Percentiles rank a stretch among this genome's conserved stretches.
phyloP scores from a whole-genome alignment of 2,888 invertebrate genomes.

The Alloscopus bannaensis region DNA sequence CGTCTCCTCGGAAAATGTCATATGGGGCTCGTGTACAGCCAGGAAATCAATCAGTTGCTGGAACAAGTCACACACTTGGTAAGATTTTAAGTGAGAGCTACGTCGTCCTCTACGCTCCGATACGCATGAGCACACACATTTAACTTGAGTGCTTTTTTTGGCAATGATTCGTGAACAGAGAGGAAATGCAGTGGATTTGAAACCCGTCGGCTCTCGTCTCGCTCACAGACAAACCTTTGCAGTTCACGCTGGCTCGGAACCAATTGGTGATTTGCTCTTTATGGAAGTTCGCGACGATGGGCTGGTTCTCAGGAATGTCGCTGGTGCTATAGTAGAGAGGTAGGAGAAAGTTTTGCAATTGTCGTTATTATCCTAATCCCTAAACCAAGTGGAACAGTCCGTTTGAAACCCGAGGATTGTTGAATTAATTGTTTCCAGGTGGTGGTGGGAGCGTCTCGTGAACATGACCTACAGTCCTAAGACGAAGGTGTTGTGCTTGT shows the following conservation, averaged over 20 bases:
- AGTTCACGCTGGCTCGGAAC: constrained; percentile 96
- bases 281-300: constrained; percentile 98
- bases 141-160: not conserved
- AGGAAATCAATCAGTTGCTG: constrained; percentile 96
- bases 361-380: not conserved
- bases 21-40: constrained; percentile 97
- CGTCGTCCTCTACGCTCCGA: not conserved
- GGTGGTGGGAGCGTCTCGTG: constrained; percentile 99
- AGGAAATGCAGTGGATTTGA: constrained; percentile 98
- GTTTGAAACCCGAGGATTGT: not conserved
- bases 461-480: constrained; percentile 99
- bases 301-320: constrained; percentile 86
- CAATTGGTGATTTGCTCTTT: constrained; percentile 90
- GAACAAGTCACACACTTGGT: constrained; percentile 97
- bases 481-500: constrained; percentile 96
- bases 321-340: constrained; percentile 88
- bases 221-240: constrained; percentile 98
- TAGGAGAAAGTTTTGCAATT: constrained; percentile 24
- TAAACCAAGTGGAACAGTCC: not conserved
- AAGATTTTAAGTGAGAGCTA: constrained; percentile 74
- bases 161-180: constrained; percentile 80
- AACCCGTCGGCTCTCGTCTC: constrained; percentile 95
- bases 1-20: constrained; percentile 98
- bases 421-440: constrained; percentile 78
- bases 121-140: not conserved